Base-by-base conservation (phyloP, 1,140 invertebrate genomes). In the Aplysia californica region DNA sequence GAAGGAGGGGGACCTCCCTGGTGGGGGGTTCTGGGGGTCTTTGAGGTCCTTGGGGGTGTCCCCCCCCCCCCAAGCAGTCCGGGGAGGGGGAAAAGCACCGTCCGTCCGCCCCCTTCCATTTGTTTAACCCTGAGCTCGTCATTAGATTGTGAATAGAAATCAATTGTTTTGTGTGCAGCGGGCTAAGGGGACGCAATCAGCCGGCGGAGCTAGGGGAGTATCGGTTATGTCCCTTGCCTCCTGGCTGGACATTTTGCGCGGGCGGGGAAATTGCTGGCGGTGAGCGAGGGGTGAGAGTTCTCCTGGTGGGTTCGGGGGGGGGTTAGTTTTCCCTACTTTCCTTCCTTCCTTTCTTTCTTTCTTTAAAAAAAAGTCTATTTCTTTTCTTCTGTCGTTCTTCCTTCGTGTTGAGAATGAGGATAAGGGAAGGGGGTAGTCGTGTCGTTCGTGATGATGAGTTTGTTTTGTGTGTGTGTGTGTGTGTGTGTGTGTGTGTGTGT, bases 71-170 rank as follows among this genome's bases (percentile, higher is more conserved):
- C 6, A 21, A 6, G 6, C 58, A 5, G 23, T 6, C 58, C 23
- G 5, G 31, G 6, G 23, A 15, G 6, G 6, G 6, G 21, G 23
- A 23, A 29, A 59, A 29, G 58, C 5, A 59, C 6, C 58, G 58
- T 6, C 31, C 21, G 6, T 21, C 6, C 23, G 67, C 38, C 39
- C 23, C 38, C 67, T 50, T 10, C 39, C 67, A 69, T 69, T 69
- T 77, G 77, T 80, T 74, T 75, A 78, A 66, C 50, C 74, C n/a
- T n/a, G n/a, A 77, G 64, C 44, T 65, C 41, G 74, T 76, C 74
- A 79, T 79, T 79, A 76, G 79, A 81, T 79, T 78, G n/a, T 61
- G 76, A 82, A 79, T 78, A 68, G 72, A 44, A 56, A 76, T 59
- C 77, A 82, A 76, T 82, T 78, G 75, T 74, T 74, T 64, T 70